Evolutionary conservation across 2,113 vertebrate genomes (phyloP).

Genomic region (Sphaerodactylus townsendi): DNA sequence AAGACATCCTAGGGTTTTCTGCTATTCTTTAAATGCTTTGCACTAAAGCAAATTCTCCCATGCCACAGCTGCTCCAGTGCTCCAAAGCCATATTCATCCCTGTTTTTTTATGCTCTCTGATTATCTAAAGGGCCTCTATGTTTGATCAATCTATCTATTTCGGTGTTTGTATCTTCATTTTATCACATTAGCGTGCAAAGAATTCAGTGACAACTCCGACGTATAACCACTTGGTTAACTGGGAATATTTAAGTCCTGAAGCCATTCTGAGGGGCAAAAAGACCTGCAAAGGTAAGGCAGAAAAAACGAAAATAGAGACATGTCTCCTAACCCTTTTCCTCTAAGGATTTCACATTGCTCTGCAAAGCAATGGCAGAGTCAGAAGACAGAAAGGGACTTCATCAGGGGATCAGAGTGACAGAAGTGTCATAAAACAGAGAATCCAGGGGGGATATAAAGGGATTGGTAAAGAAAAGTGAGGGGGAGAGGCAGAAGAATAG

Average conservation of each 20-base stretch:
- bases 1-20: background rate
- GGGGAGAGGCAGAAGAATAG: conserved; percentile 61
- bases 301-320: background rate
- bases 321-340: background rate
- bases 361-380: conserved; percentile 31
- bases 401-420: conserved; percentile 61
- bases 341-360: conserved; percentile 35
- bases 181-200: background rate
- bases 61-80: background rate
- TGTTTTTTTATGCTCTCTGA: background rate
- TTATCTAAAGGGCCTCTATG: rapidly evolving
- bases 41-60: background rate
- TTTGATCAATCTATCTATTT: background rate
- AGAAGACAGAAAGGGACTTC: conserved; percentile 52
- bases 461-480: conserved; percentile 60
- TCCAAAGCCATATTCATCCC: background rate
- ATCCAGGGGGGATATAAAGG: conserved; percentile 65
- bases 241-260: background rate
- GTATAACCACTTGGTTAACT: background rate
- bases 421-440: conserved; percentile 67
- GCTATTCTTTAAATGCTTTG: background rate
- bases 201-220: background rate
- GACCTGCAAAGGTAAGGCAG: background rate
- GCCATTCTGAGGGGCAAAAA: background rate
- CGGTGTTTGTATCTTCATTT: background rate